Base-by-base conservation (phyloP, 2,888 invertebrate species). In the Ennomos quercinarius region DNA sequence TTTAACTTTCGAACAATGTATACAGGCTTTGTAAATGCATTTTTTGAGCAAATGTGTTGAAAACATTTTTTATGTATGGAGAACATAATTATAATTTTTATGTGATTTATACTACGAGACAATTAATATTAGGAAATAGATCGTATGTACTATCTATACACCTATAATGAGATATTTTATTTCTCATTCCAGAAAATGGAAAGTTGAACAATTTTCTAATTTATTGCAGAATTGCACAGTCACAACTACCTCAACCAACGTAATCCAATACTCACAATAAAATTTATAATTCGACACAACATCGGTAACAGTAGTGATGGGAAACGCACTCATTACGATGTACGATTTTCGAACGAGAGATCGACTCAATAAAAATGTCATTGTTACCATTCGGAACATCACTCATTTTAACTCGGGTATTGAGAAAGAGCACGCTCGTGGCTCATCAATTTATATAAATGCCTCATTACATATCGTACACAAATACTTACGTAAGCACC, bases 361-460 rank as follows among this genome's bases (percentile, higher is more conserved):
- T 65, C 57, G 63, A 58, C 57, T 61, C 64, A 68, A 77, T 77
- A 81, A 79, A 81, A 80, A 81, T 81, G 82, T 81, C 84, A 82
- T 84, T 84, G 81, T 82, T 81, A 81, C 74, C 72, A 70, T 80
- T 82, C 64, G 64, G 70, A 81, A 74, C 84, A 87, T 87, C 87
- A 84, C 83, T 87, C 87, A 87, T 81, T 85, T 83, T 86, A 86
- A 86, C 84, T 82, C 77, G 77, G 70, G 69, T 69, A 77, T 78
- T 77, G 72, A 71, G 78, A 74, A 76, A 77, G 66, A 67, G 67
- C 62, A 56, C 65, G 59, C 66, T 68, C 60, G 63, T 58, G 62
- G 73, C 68, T 78, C 85, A 84, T 85, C 86, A 85, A 87, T 85
- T 87, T 80, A 79, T 84, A 77, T 78, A 84, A 86, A 83, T 78